Evolutionary conservation across 2,797 vertebrate genomes (phyloP), one percentile per base, ranked within the genome.

Genomic region (Poeciliopsis gracilis): DNA sequence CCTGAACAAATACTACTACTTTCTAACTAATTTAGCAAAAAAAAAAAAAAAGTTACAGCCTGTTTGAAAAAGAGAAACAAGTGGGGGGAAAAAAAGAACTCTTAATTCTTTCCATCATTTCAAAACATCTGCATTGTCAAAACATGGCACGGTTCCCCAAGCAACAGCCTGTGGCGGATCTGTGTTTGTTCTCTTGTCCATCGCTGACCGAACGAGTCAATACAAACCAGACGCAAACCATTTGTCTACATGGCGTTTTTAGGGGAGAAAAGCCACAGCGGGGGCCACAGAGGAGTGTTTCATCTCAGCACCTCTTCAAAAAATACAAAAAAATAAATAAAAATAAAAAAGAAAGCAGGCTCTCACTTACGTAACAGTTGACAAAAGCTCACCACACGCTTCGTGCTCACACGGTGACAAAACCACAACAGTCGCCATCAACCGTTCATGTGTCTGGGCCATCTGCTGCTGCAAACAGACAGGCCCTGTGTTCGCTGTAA

Each of bases 241-340:
- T 55, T 55, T 55, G 46, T 46, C 70, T 20, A 49, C n/a, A 72
- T 33, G 28, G 70, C 18, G 2, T 72, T 49, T 72, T 36, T 49
- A 30, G 28, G 28, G 16, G n/a, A 33, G 71, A 25, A 36, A 23
- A 36, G 30, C 47, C 72, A 28, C 38, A 41, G 25, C 12, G 55
- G 25, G 43, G 36, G 16, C 23, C 51, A 13, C 30, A 5, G 23
- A 38, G 11, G 49, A 74, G 51, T 11, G 57, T 66, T 67, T 67
- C 61, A 76, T 69, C 75, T 76, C 33, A 53, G 20, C 75, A 76
- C 61, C 61, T 67, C 46, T 51, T 67, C 41, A 53, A 67, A 76
- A 38, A 47, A 36, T 7, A 18, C 7, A 51, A 1, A 51, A 8
- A 51, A 51, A 5, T 5, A 46, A 1, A 46, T 7, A 18, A 0